These are phyloP conservation scores for Pelecanus crispus DNA, from an alignment of 2,113 vertebrate species.

Conservation along the genomic window DNA sequence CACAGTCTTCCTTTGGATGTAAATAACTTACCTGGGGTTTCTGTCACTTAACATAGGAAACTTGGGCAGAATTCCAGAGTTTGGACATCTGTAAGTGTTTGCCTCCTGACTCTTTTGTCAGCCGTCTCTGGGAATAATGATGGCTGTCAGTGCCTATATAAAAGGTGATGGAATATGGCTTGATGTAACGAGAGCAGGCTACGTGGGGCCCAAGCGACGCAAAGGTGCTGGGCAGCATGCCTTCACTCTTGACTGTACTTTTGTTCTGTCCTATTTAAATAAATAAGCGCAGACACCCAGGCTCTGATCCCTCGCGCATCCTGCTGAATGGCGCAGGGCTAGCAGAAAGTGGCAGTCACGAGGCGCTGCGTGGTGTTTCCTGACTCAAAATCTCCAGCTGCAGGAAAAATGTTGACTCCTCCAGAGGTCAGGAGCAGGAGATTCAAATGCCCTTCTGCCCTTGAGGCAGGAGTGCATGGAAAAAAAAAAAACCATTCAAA, in stretches of 20 bases:
- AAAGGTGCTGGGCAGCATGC: neutral
- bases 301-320: neutral
- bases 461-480: neutral
- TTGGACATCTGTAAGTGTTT: neutral
- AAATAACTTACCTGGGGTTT: neutral
- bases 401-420: neutral
- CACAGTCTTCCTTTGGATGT: neutral
- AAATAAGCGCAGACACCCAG: neutral
- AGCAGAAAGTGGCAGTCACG: neutral
- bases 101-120: neutral
- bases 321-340: neutral
- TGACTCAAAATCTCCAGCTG: neutral
- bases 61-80: neutral
- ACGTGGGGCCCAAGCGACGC: neutral
- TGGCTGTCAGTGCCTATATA: neutral
- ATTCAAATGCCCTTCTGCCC: neutral
- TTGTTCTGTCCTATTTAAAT: neutral
- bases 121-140: neutral
- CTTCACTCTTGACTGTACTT: neutral
- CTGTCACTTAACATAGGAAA: neutral
- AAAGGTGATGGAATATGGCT: slow-evolving; percentile 7
- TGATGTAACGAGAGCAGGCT: slow-evolving; percentile 35
- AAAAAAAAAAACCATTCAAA: neutral
- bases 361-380: neutral
- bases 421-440: neutral